These are phyloP conservation scores for Chloroclystis v-ata DNA, from an alignment of 2,888 invertebrate species.

Conservation along the genomic window DNA sequence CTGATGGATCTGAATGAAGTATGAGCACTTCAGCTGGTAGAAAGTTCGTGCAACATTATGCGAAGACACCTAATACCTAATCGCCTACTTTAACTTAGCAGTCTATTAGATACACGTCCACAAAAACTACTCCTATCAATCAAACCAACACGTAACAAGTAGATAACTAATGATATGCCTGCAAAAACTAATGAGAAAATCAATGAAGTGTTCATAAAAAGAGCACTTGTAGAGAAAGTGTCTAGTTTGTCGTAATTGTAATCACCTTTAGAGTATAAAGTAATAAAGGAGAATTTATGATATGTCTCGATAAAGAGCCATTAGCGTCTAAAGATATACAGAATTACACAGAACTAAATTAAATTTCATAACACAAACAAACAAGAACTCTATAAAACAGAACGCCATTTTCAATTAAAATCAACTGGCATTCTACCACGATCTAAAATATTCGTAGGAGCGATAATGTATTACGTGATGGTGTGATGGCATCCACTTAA, in stretches of 20 bases:
- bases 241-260: constrained; percentile 12
- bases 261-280: no score
- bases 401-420: constrained; percentile 26
- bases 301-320: neutral
- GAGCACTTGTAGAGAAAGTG: constrained; percentile 6
- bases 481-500: constrained; percentile 40
- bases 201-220: constrained; percentile 14
- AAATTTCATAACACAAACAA: constrained; percentile 2
- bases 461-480: constrained; percentile 33
- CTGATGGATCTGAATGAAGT: no score
- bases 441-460: constrained; percentile 23
- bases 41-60: no score
- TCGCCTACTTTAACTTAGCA: constrained; percentile 59
- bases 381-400: constrained; percentile 9
- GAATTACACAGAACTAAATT: neutral
- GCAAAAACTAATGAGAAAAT: constrained; percentile 20
- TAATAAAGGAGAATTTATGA: neutral
- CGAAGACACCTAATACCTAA: constrained; percentile 29
- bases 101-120: constrained; percentile 51
- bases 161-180: constrained; percentile 16
- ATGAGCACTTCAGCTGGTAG: no score
- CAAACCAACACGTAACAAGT: constrained; percentile 37
- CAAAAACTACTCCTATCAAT: constrained; percentile 46
- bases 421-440: constrained; percentile 26
- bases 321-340: neutral